Base-by-base conservation (phyloP, 2,113 vertebrate species). In the Sinocyclocheilus grahami region DNA sequence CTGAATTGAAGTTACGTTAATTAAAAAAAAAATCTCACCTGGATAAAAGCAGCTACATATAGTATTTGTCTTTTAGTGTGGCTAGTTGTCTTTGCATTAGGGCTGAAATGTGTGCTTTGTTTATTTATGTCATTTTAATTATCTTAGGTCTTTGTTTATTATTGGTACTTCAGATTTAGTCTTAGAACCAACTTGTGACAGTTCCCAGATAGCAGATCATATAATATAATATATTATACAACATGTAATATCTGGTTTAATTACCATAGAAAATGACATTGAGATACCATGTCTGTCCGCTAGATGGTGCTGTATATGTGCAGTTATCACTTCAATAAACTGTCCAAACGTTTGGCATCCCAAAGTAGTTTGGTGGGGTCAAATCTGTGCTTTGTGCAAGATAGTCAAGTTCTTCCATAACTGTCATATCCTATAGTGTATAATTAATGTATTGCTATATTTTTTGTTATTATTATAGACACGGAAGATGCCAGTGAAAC, bases 401-500 rank as follows among this genome's bases (percentile, higher is more conserved):
- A 55, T 3, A 55, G 1, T 16, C 53, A 55, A 55, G 53, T 55
- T 55, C 53, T 18, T 24, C 30, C 27, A 18, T 33, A 33, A 2
- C 3, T 69, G 30, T 33, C 30, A 8, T 33, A 69, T 33, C 14
- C 14, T 33, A 27, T 63, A 69, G 6, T 33, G 65, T 18, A 69
- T 69, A 16, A 24, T 48, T 75, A 0, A 75, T 76, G 14, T 51
- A n/a, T 51, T 76, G 12, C 42, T 48, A 13, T 76, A 48, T 10
- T 72, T 53, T 7, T 90, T 1, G 88, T 79, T 0, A 55, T 82
- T 69, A 11, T 87, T 84, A 74, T 89, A 99, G 98, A 99, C 91
- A 99, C 98, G 0, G 98, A 99, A 92, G 98, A 99, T 94, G 98
- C 98, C 87, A 99, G 98, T 81, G 98, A 99, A 90, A 99, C 98